These are phyloP conservation scores for Ormyrus nitidulus DNA, from an alignment of 2,888 invertebrate species.

Conservation along the genomic window DNA sequence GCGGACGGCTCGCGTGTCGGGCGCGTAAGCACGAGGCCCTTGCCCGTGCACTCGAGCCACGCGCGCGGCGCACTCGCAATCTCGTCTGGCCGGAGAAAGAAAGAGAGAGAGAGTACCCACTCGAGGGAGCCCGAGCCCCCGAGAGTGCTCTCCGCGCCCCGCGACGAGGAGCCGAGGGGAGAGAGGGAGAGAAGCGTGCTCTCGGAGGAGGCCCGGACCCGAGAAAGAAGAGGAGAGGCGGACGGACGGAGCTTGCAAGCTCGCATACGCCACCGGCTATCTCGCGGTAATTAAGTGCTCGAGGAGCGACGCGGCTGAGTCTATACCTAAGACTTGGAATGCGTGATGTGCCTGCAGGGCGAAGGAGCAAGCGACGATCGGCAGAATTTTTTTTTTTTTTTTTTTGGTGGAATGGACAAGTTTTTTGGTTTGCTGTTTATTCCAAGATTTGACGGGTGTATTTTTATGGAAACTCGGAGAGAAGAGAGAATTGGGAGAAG, in stretches of 20 bases:
- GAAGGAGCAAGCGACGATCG: not conserved
- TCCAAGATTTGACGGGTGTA: too few relatives aligned
- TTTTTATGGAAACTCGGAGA: too few relatives aligned
- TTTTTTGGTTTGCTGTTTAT: too few relatives aligned
- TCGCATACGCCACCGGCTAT: not conserved
- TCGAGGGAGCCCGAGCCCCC: constrained; percentile 2
- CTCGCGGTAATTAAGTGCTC: constrained; percentile 42
- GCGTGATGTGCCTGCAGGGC: not conserved
- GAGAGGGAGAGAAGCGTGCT: not conserved
- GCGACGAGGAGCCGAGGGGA: too few relatives aligned
- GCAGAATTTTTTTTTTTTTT: not conserved
- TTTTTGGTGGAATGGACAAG: not conserved
- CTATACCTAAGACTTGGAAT: not conserved
- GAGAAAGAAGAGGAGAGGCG: constrained; percentile 1
- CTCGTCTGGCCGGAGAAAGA: constrained; percentile 25
- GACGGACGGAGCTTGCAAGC: constrained; percentile 35
- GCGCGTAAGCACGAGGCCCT: too few relatives aligned
- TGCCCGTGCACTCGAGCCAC: not conserved
- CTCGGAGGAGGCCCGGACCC: not conserved
- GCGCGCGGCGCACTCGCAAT: constrained; percentile 9
- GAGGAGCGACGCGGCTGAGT: not conserved
- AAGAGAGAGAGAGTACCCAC: not conserved
- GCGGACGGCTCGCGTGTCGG: too few relatives aligned
- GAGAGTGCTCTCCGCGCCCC: not conserved
- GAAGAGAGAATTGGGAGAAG: too few relatives aligned